Evolutionary conservation across 1,140 invertebrate genomes (phyloP).

Genomic region (Drosophila nannoptera): DNA sequence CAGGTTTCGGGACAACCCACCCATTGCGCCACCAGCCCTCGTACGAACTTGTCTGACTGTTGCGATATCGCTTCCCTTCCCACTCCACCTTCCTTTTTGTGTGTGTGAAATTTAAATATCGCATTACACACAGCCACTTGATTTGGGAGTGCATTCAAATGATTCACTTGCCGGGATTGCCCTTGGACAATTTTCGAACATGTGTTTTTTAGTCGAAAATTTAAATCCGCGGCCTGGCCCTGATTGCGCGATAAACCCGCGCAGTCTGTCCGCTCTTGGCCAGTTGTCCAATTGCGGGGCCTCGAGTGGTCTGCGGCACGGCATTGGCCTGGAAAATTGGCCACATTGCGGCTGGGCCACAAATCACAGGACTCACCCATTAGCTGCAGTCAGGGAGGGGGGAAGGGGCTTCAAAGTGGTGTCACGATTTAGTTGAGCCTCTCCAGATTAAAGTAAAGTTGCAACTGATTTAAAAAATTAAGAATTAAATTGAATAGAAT

Average conservation of each 20-base stretch:
- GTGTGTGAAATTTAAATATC: conserved; percentile 68
- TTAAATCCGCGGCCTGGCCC: conserved; percentile 63
- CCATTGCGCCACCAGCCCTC: conserved; percentile 16
- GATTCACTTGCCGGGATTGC: conserved; percentile 60
- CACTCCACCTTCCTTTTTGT: conserved; percentile 33
- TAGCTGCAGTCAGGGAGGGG: neutral
- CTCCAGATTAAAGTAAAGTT: too few species aligned
- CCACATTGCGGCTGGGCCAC: conserved; percentile 4
- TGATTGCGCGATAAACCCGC: conserved; percentile 65
- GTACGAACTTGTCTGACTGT: conserved; percentile 34
- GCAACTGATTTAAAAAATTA: too few species aligned
- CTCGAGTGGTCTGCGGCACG: conserved; percentile 23
- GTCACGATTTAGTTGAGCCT: too few species aligned
- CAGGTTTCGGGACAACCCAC: conserved; percentile 60
- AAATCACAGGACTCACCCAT: neutral
- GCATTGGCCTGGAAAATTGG: conserved; percentile 8
- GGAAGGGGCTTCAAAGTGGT: neutral
- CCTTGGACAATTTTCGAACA: conserved; percentile 66
- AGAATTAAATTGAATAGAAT: too few species aligned
- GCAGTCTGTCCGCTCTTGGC: conserved; percentile 33
- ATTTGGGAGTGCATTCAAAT: conserved; percentile 70
- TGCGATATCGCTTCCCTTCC: conserved; percentile 4
- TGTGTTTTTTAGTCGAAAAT: conserved; percentile 71
- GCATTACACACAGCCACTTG: conserved; percentile 74
- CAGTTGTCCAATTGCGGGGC: conserved; percentile 68